These are phyloP conservation scores for Imbricaverruca yamaguchii DNA, from an alignment of 2,888 invertebrate species.

Conservation along the genomic window DNA sequence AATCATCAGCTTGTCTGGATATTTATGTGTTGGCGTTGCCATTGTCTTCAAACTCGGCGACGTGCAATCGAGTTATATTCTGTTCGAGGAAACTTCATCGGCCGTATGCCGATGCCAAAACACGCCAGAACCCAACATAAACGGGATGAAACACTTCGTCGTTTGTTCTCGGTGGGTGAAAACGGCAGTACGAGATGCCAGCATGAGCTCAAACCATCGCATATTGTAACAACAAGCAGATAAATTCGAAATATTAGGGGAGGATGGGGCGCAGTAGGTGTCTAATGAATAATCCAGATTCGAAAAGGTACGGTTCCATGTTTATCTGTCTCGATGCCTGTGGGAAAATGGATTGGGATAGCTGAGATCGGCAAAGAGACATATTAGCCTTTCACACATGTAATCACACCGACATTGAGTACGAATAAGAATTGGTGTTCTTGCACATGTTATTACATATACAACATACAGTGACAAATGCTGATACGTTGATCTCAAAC, in stretches of 20 bases:
- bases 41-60: neutral
- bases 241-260: neutral
- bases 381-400: too few relatives aligned
- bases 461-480: neutral
- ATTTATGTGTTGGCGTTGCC: neutral
- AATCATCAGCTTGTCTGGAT: neutral
- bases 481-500: neutral
- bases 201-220: neutral
- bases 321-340: too few relatives aligned
- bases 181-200: neutral
- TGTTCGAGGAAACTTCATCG: neutral
- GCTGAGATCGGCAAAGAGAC: too few relatives aligned
- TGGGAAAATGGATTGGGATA: too few relatives aligned
- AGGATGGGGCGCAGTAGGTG: neutral
- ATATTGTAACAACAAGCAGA: neutral
- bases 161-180: neutral
- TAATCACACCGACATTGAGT: neutral
- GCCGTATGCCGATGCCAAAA: neutral
- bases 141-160: neutral
- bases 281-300: neutral
- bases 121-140: neutral
- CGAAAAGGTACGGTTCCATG: neutral
- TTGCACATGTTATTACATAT: neutral
- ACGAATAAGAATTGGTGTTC: neutral
- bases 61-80: neutral